A percentile compares a stretch with the other conserved stretches of the same genome.
Evolutionary conservation across 2,797 vertebrate genomes (phyloP).

Genomic region (Helostoma temminkii): DNA sequence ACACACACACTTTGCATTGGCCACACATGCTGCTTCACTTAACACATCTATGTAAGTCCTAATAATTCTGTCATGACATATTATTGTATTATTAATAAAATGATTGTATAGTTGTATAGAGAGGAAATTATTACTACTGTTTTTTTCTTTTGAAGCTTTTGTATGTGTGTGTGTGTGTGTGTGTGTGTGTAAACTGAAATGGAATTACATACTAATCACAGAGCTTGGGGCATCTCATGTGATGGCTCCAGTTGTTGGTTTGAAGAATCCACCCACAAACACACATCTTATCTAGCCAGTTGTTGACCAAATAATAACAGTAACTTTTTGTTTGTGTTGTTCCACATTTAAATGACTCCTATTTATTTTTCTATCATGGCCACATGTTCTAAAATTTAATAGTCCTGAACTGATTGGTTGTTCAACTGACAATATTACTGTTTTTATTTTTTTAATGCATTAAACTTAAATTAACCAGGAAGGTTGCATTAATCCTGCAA

Average conservation of each 20-base stretch:
- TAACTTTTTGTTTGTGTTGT: conserved; percentile 34
- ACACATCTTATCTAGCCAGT: conserved; percentile 17
- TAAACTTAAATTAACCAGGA: no score
- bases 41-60: background rate
- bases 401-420: background rate
- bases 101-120: background rate
- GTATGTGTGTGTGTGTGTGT: no score
- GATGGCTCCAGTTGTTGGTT: conserved; percentile 36
- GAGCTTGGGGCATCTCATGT: conserved; percentile 59
- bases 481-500: no score
- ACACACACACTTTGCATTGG: conserved; percentile 35
- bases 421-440: background rate
- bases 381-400: background rate
- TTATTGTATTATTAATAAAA: no score
- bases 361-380: background rate
- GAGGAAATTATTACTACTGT: conserved; percentile 1
- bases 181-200: background rate
- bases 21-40: conserved; percentile 52
- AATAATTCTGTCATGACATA: background rate
- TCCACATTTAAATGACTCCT: background rate
- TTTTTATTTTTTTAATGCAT: background rate
- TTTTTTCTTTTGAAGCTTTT: background rate
- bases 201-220: conserved; percentile 7
- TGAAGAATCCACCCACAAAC: conserved; percentile 23
- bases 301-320: conserved; percentile 39